These are phyloP conservation scores for Cephalopholis sonnerati DNA, from an alignment of 2,113 vertebrate species.

Conservation along the genomic window DNA sequence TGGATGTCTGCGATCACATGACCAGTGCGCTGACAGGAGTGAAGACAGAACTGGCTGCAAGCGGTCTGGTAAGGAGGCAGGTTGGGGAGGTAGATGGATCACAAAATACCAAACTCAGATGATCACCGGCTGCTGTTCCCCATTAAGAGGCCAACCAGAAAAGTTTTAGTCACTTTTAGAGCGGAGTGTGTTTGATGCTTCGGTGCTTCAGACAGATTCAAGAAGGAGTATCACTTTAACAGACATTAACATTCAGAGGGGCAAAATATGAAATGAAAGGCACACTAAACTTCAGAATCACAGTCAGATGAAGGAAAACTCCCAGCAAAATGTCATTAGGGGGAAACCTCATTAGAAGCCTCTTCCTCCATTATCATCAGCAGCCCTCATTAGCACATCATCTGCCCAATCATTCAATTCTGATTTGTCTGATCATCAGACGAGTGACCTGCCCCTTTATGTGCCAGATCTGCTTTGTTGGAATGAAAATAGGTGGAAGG, in stretches of 20 bases:
- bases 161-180: no score
- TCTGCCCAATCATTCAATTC: slow-evolving; percentile 7
- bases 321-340: neutral
- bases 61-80: no score
- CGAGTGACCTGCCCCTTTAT: neutral
- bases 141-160: no score
- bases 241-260: neutral
- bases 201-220: neutral
- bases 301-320: slow-evolving; percentile 7
- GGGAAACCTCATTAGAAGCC: slow-evolving; percentile 2
- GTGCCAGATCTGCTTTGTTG: neutral
- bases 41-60: no score
- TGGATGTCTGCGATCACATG: no score
- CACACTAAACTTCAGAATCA: neutral
- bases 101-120: no score
- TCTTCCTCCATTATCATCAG: slow-evolving; percentile 25
- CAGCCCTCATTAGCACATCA: slow-evolving; percentile 22
- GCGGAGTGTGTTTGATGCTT: neutral
- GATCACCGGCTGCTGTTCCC: no score
- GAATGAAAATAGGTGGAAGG: neutral
- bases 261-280: neutral
- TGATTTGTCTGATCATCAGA: slow-evolving; percentile 40
- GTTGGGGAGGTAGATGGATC: no score
- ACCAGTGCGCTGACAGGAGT: no score
- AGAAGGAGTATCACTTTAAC: neutral